phyloP scores from a whole-genome alignment of 2,888 invertebrate genomes.

The Hirtodrosophila cameraria region DNA sequence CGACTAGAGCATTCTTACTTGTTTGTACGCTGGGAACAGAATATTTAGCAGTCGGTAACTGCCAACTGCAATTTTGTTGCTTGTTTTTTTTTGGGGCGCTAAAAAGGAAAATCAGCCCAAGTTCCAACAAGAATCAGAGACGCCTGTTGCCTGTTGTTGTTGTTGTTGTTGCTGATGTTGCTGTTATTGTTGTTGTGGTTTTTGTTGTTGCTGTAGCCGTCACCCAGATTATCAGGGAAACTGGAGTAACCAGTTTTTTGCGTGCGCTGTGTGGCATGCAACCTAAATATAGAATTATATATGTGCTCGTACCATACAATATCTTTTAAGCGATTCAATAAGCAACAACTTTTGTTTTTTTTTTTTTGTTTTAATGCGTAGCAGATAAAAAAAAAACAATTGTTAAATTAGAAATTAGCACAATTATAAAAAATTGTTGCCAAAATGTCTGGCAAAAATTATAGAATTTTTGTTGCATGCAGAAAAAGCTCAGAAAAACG shows the following conservation, averaged over 20 bases:
- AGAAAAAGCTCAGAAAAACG: slow-evolving; percentile 12
- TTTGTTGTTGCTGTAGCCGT: slow-evolving; percentile 65
- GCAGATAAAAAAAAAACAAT: background rate
- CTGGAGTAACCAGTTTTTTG: slow-evolving; percentile 83
- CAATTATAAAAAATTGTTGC: slow-evolving; percentile 11
- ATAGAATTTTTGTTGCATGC: background rate
- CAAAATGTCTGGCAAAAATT: slow-evolving; percentile 26
- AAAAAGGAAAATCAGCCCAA: slow-evolving; percentile 70
- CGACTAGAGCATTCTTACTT: too few relatives aligned
- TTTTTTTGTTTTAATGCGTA: slow-evolving; percentile 29
- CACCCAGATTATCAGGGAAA: slow-evolving; percentile 84
- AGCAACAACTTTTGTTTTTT: slow-evolving; percentile 10
- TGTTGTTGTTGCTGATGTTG: slow-evolving; percentile 6
- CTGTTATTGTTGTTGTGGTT: slow-evolving; percentile 32
- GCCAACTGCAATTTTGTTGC: background rate
- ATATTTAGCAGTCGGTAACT: too few relatives aligned
- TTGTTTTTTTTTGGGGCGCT: slow-evolving; percentile 59
- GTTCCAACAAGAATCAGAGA: slow-evolving; percentile 51
- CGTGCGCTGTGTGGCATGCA: slow-evolving; percentile 61
- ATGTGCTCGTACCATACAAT: slow-evolving; percentile 29
- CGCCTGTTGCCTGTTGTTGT: slow-evolving; percentile 34
- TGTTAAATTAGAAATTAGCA: slow-evolving; percentile 14
- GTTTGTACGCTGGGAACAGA: too few relatives aligned
- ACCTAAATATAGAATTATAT: slow-evolving; percentile 81
- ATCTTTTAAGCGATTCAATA: slow-evolving; percentile 22